Base-by-base conservation (phyloP, 2,888 invertebrate genomes). In the Microctonus hyperodae region DNA sequence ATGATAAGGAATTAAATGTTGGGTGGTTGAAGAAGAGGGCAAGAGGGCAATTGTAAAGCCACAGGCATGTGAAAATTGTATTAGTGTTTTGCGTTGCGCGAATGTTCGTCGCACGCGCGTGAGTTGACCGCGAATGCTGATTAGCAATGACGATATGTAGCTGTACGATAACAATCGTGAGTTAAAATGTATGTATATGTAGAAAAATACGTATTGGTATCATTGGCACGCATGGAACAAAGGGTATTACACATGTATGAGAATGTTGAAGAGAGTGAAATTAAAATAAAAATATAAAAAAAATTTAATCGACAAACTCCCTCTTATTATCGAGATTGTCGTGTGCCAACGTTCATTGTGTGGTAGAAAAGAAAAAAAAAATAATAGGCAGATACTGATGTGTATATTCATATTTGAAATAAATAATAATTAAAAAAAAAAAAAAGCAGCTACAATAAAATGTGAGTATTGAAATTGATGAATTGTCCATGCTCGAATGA, bases 131-230 rank as follows among this genome's bases (percentile, higher is more conserved):
- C 51, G 25, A 51, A 23, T 9, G 25, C 51, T 51, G 51, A 51
- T 51, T 51, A 51, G 23, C 51, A 6, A 22, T 25, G n/a, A n/a
- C n/a, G n/a, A n/a, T 1, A 23, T 11, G 25, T 25, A 25, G 44
- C 40, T 44, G 9, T 44, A 51, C 51, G 51, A 51, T 51, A 51
- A 51, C 51, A 51, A 51, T 51, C 51, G 51, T 51, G 23, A 51
- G 23, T 51, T 51, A 51, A 60, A 13, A 51, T 60, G 31, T 63
- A 69, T 35, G 33, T n/a, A 4, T 44, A 44, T 44, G 48, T 48
- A 44, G 35, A 51, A 56, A 16, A 16, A 44, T 44, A 40, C 58
- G 57, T 65, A 64, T 68, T 55, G 37, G 60, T 59, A 63, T 56
- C 65, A 44, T 44, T n/a, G 57, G 51, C 20, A 44, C 16, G 16